phyloP scores from a whole-genome alignment of 2,797 vertebrate species.

The Nannoperca australis region DNA sequence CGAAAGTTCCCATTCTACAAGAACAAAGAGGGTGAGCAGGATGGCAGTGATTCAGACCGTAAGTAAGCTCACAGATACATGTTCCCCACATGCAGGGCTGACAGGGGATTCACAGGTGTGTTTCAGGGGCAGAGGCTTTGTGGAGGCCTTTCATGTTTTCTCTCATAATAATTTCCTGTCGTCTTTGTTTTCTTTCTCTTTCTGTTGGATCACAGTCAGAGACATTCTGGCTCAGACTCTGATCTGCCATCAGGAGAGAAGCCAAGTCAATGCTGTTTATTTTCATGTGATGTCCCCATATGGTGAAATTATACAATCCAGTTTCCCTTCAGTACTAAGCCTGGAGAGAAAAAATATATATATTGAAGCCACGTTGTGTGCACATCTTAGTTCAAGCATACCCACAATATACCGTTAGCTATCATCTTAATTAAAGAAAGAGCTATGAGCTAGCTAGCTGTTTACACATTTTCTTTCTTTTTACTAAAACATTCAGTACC shows the following conservation, averaged over 20 bases:
- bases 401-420: too few relatives aligned
- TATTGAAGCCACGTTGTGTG: too few relatives aligned
- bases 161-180: constrained; percentile 58
- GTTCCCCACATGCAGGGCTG: constrained; percentile 59
- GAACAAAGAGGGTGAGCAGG: constrained; percentile 99
- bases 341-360: too few relatives aligned
- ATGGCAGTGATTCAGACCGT: constrained; percentile 97
- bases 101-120: constrained; percentile 22
- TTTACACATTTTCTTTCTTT: too few relatives aligned
- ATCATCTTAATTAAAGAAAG: too few relatives aligned
- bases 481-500: too few relatives aligned
- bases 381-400: too few relatives aligned
- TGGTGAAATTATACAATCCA: constrained; percentile 39
- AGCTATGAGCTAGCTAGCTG: too few relatives aligned
- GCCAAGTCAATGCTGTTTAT: constrained; percentile 29
- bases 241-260: constrained; percentile 43
- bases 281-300: constrained; percentile 18
- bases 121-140: constrained; percentile 74
- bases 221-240: constrained; percentile 41
- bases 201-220: constrained; percentile 30
- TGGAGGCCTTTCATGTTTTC: constrained; percentile 81
- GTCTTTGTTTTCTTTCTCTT: constrained; percentile 73
- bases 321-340: constrained; percentile 14
- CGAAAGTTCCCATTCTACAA: constrained; percentile 99
- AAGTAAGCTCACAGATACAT: constrained; percentile 87